Evolutionary conservation across 2,113 vertebrate species (phyloP).

Genomic region (Leucopsar rothschildi): DNA sequence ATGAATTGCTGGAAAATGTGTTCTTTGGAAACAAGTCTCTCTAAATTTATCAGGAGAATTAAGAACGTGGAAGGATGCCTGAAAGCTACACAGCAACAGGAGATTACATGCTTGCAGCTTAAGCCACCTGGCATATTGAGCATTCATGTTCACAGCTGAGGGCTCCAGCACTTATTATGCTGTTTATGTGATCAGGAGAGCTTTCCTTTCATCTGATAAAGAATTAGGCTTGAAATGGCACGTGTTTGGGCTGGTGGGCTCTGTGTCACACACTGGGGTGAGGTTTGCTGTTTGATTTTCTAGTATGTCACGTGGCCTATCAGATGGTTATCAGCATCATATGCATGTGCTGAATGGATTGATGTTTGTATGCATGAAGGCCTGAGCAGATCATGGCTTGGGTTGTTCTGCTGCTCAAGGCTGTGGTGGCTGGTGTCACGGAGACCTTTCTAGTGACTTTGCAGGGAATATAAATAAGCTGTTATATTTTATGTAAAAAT

Average conservation of each 20-base stretch:
- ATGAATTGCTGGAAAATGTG: neutral
- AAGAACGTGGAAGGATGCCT: neutral
- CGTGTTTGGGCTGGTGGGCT: neutral
- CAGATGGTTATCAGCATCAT: neutral
- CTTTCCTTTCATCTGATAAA: neutral
- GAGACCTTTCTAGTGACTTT: neutral
- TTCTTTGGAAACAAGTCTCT: neutral
- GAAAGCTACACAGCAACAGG: neutral
- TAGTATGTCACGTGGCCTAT: neutral
- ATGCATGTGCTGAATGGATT: neutral
- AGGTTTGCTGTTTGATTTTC: neutral
- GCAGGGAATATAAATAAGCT: neutral
- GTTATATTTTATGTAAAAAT: neutral
- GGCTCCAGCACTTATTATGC: neutral
- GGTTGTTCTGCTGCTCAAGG: neutral
- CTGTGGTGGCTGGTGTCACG: neutral
- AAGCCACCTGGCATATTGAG: neutral
- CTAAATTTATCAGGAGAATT: neutral
- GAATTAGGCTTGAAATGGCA: neutral
- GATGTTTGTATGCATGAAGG: neutral
- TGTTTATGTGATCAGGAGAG: neutral
- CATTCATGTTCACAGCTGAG: neutral
- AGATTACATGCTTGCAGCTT: neutral
- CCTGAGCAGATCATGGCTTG: neutral
- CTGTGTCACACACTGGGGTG: neutral